Conservation (phyloP, 1,140 invertebrate genomes). For the Panonychus citri region DNA sequence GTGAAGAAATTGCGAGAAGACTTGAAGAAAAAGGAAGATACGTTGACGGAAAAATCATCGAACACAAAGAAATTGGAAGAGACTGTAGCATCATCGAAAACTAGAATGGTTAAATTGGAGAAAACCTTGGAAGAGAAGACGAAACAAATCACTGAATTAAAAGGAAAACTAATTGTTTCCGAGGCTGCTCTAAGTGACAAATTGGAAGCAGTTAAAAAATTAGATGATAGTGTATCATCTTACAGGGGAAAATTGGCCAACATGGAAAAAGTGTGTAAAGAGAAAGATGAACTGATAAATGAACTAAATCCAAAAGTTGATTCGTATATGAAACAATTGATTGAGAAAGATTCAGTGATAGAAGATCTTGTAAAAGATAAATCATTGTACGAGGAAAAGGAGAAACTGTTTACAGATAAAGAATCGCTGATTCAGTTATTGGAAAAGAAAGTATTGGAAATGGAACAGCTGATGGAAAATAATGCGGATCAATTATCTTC, state of each 20-base stretch:
- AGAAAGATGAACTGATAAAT: background rate
- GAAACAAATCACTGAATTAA: background rate
- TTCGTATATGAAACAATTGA: background rate
- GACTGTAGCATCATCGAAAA: too few species aligned
- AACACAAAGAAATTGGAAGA: background rate
- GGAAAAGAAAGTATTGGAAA: too few species aligned
- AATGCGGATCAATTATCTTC: too few species aligned
- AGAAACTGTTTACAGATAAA: too few species aligned
- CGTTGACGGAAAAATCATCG: background rate
- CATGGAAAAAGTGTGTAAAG: background rate
- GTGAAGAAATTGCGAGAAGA: background rate
- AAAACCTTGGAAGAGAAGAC: slow-evolving; percentile 7
- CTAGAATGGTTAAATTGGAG: background rate
- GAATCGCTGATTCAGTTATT: too few species aligned
- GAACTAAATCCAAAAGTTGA: background rate
- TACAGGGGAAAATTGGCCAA: background rate
- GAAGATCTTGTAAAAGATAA: background rate
- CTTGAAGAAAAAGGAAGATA: background rate
- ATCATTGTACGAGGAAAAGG: too few species aligned
- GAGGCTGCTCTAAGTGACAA: background rate
- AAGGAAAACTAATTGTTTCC: background rate
- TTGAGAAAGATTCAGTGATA: slow-evolving; percentile 15
- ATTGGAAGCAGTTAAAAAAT: background rate
- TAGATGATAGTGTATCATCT: background rate
- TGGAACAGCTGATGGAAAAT: too few species aligned